Base-by-base conservation (phyloP, 2,797 vertebrate species). In the Merluccius polli region DNA sequence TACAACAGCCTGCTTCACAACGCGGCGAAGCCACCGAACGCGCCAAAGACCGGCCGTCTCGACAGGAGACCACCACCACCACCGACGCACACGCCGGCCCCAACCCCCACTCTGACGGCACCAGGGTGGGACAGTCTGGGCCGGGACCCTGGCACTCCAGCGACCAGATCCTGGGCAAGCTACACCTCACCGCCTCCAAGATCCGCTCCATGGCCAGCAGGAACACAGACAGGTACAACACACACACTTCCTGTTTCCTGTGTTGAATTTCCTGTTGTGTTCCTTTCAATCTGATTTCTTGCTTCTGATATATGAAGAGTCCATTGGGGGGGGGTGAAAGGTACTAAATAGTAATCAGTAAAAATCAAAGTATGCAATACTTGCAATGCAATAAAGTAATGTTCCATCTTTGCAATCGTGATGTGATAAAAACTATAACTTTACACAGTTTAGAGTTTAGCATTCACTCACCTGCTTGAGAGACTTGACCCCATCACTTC, bases 11-110 rank as follows among this genome's bases (percentile, higher is more conserved):
- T 0, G 29, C 1, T 15, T 74, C 77, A 82, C 18, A 8, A 59
- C 79, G 75, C 5, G 31, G 77, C 1, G 85, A 87, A 74, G 79
- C 88, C 81, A 88, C 82, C 6, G 93, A 95, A 63, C 92, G 92
- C 83, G 95, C 95, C 78, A 94, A 93, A 84, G 95, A 95, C 79
- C 95, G 95, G 95, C 90, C 95, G 85, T 90, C 94, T 75, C 94
- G 95, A 82, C 96, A 97, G 85, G 95, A 96, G 92, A 87, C 90
- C 16, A 90, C 89, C 79, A 91, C 89, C 73, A 30, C 89, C 11
- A 85, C 71, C 1, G 90, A 91, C 12, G 87, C 78, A 29, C 86
- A 44, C 71, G 79, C 77, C 71, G 38, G 84, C 16, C 79, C 86
- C 31, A 78, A 80, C 0, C 87, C 87, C 76, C 86, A 85, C 5